Percentiles rank a stretch among this genome's conserved stretches.
Evolutionary conservation across 1,140 invertebrate genomes (phyloP).

Genomic region (Eupristina koningsbergeri): DNA sequence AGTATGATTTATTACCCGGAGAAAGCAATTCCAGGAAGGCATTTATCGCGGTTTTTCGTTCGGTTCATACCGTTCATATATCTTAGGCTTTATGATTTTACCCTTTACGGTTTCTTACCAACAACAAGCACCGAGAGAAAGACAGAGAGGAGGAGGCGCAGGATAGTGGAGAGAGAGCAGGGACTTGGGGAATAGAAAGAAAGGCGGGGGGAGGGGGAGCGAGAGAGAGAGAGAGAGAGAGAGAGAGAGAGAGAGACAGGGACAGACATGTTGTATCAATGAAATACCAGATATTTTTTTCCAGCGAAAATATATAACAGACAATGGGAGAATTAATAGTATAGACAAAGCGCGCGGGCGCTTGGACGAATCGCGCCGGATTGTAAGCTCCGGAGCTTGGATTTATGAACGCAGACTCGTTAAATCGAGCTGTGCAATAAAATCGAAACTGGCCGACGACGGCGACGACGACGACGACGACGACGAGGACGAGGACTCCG

Average conservation of each 20-base stretch:
- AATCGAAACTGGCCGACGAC: conserved; percentile 53
- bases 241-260: not conserved
- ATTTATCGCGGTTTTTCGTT: conserved; percentile 50
- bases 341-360: conserved; percentile 20
- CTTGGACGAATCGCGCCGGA: conserved; percentile 38
- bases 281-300: conserved; percentile 34
- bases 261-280: conserved; percentile 39
- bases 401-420: conserved; percentile 54
- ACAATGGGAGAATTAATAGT: conserved; percentile 52
- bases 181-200: not conserved
- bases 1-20: conserved; percentile 47
- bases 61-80: conserved; percentile 48
- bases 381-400: conserved; percentile 44
- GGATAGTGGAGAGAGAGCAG: not conserved
- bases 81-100: conserved; percentile 50
- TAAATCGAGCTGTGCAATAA: conserved; percentile 54
- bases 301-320: conserved; percentile 43
- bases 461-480: too few relatives aligned
- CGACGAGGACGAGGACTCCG: too few relatives aligned
- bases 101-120: conserved; percentile 48
- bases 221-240: not conserved
- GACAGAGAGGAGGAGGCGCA: not conserved
- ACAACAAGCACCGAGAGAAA: not conserved
- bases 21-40: conserved; percentile 48
- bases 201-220: not conserved